Base-by-base conservation (phyloP, 2,113 vertebrate genomes). In the Oryzias melastigma region DNA sequence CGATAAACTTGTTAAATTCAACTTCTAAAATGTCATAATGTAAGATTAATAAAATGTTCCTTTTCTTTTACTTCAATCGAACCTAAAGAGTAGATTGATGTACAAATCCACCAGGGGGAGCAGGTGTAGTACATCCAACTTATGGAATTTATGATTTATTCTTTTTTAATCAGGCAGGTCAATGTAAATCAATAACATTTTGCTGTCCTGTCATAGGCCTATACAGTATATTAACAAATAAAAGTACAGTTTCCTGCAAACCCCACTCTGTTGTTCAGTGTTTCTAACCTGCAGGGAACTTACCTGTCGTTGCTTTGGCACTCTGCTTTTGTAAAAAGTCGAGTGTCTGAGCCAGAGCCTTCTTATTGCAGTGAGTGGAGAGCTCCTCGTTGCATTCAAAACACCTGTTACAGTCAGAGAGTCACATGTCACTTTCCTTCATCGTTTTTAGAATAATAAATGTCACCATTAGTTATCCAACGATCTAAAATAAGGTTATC, bases 331-430 rank as follows among this genome's bases (percentile, higher is more conserved):
- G 96, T 73, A 99, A 92, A 79, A 97, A 98, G 85, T 98, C 96
- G 83, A 98, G 91, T 58, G 94, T 94, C 83, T 98, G 96, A 79
- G 95, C 93, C 90, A 99, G 90, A 84, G 92, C 93, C 65, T 98
- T 99, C 89, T 97, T 98, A 91, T 98, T 98, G 87, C 95, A 97
- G 66, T 96, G 93, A 40, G 94, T 95, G 70, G 94, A 97, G 73
- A 98, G 92, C 75, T 97, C 95, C 91, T 98, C 96, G 68, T 96
- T 92, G 90, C 97, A 99, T 85, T 98, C 95, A 8, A 96, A 95
- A 89, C 97, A 99, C 95, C 97, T 97, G 77, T 81, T 17, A 69
- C 19, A 67, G 63, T 24, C 17, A 79, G n/a, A 29, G 45, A 17
- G 46, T 47, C 17, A 47, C 45, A 47, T 27, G 6, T 27, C 25